A percentile compares a stretch with the other conserved stretches of the same genome.
Conservation (phyloP, 2,113 vertebrate genomes). For the Paraplagusia blochii region DNA sequence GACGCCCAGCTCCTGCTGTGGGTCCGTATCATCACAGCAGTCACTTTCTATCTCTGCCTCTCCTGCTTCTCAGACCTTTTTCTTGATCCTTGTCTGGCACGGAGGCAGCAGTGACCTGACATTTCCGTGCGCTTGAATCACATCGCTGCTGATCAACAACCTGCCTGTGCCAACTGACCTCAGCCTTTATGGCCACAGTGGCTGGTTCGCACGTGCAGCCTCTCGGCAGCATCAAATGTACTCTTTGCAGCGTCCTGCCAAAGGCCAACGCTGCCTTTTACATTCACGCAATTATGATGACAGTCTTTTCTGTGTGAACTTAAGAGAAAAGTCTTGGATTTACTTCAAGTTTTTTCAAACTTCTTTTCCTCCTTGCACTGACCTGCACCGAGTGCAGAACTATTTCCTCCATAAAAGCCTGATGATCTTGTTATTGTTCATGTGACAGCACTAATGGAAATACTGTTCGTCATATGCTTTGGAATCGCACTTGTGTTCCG, state of each 20-base stretch:
- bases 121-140: constrained; percentile 15
- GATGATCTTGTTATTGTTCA: neutral
- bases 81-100: constrained; percentile 4
- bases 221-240: too few relatives aligned
- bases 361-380: neutral
- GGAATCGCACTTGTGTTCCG: neutral
- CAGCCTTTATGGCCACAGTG: constrained; percentile 7
- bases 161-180: constrained; percentile 9
- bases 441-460: constrained; percentile 3
- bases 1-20: constrained; percentile 7
- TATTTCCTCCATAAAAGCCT: neutral
- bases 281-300: constrained; percentile 42
- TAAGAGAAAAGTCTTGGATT: constrained; percentile 2
- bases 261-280: constrained; percentile 49
- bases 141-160: constrained; percentile 25
- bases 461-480: neutral
- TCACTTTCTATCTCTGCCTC: neutral
- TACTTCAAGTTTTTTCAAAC: constrained; percentile 1
- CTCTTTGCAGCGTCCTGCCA: constrained; percentile 16
- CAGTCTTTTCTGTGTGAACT: neutral
- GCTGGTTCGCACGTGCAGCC: constrained; percentile 36
- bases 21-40: neutral
- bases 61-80: neutral
- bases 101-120: constrained; percentile 11
- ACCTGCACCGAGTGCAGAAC: neutral